A percentile compares a stretch with the other conserved stretches of the same genome.
Conservation (phyloP, 2,888 invertebrate species). For the Mythimna vitellina region DNA sequence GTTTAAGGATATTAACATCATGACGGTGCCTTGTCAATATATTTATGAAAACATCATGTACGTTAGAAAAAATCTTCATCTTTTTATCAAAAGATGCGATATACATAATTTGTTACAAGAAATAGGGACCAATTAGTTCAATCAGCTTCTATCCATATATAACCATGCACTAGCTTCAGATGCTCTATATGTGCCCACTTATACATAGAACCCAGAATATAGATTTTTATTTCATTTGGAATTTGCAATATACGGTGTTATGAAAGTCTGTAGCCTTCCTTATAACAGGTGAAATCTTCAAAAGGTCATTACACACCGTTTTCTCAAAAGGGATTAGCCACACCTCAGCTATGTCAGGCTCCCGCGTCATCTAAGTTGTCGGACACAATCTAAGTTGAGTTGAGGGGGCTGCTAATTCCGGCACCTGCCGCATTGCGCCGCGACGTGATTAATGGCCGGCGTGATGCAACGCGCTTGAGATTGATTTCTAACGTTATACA, state of each 20-base stretch:
- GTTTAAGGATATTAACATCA: too few relatives aligned
- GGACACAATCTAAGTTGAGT: slow-evolving; percentile 68
- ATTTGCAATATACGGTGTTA: neutral
- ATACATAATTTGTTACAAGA: too few relatives aligned
- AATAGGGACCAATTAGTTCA: too few relatives aligned
- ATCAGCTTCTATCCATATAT: too few relatives aligned
- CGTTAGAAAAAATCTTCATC: too few relatives aligned
- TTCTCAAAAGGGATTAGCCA: neutral
- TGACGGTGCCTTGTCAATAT: too few relatives aligned
- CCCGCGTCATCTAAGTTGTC: slow-evolving; percentile 67
- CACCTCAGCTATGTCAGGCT: slow-evolving; percentile 36
- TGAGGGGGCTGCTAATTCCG: slow-evolving; percentile 26
- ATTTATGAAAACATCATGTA: too few relatives aligned
- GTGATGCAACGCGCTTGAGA: slow-evolving; percentile 48
- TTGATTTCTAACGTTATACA: slow-evolving; percentile 49
- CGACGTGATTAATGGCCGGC: slow-evolving; percentile 33
- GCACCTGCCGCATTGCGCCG: slow-evolving; percentile 51
- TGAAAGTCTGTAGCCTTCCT: neutral
- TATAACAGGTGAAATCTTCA: neutral
- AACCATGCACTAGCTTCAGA: too few relatives aligned
- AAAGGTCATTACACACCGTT: neutral
- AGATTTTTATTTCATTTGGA: neutral
- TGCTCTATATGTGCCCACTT: too few relatives aligned
- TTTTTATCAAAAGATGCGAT: too few relatives aligned
- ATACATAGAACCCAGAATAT: too few relatives aligned